Base-by-base conservation (phyloP, 2,888 invertebrate species). In the Papilio protenor region DNA sequence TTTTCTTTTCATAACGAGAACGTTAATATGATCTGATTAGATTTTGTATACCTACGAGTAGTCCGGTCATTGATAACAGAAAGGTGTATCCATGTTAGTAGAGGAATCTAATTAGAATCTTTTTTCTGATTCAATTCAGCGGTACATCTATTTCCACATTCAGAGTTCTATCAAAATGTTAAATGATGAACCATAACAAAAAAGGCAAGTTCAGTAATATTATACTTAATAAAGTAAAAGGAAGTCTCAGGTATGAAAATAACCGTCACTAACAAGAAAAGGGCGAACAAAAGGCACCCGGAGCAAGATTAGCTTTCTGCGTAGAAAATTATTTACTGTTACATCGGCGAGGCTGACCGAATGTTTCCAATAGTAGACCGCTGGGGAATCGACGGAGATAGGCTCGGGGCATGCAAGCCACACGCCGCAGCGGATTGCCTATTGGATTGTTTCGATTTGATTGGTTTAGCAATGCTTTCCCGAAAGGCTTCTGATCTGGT, bases 241-340 rank as follows among this genome's bases (percentile, higher is more conserved):
- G 14, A 33, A 57, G 66, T 77, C 64, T 23, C 70, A 77, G 77
- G 74, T 74, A 74, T 59, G 59, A 74, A 74, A 77, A 74, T 70
- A 77, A 74, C 77, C 77, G 33, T n/a, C 10, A 74, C 59, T 70
- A 77, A 74, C 64, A 73, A 74, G 74, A 59, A 57, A 66, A 55
- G 21, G 47, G 40, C 33, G 72, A 75, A 78, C 71, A 78, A 75
- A 78, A 70, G 61, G 77, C 74, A 71, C 18, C 77, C 70, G 74
- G 52, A 74, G 59, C 66, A 69, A 77, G 82, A 82, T 82, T 81
- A 82, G 80, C 81, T 83, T 81, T 81, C 78, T 80, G 81, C 79
- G 81, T 78, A 77, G 75, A 81, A 82, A 82, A 81, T 81, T 81
- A 81, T 82, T 82, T 81, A 82, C 81, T 75, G 80, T 79, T 84